phyloP scores from a whole-genome alignment of 2,797 vertebrate species.

The Pseudochirops corinnae region DNA sequence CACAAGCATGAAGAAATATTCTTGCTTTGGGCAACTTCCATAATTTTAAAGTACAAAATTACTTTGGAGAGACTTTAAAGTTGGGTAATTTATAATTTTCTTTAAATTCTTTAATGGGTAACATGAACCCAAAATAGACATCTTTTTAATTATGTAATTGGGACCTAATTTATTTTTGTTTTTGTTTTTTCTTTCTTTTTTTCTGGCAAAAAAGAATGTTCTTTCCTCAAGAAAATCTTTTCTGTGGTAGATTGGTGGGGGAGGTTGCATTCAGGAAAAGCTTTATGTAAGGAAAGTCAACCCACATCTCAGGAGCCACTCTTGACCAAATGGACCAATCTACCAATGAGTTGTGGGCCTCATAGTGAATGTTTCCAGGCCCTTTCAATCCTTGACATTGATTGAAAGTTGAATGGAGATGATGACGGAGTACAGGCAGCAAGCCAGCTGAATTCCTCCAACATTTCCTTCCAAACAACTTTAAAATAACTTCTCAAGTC shows the following conservation, averaged over 20 bases:
- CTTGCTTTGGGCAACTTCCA: conserved; percentile 18
- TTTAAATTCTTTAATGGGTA: conserved; percentile 15
- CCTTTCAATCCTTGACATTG: neutral
- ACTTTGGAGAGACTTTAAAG: conserved; percentile 48
- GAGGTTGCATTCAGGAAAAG: neutral
- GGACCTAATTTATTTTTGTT: neutral
- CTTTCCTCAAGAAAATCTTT: neutral
- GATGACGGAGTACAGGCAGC: neutral
- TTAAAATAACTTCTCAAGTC: neutral
- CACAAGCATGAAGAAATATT: conserved; percentile 17
- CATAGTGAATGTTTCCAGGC: neutral
- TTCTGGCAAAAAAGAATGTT: neutral
- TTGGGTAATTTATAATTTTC: conserved; percentile 15
- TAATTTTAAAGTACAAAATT: conserved; percentile 30
- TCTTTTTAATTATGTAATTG: conserved; percentile 27
- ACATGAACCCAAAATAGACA: conserved; percentile 9
- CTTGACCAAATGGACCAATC: neutral
- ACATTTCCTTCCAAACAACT: neutral
- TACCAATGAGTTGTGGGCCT: neutral
- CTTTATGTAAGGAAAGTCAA: neutral
- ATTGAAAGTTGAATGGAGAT: neutral
- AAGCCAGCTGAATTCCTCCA: neutral
- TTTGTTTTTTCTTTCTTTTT: neutral
- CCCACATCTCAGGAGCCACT: neutral
- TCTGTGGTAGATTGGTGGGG: neutral